Evolutionary conservation across 1,140 invertebrate genomes (phyloP).

Genomic region (Bombus impatiens): DNA sequence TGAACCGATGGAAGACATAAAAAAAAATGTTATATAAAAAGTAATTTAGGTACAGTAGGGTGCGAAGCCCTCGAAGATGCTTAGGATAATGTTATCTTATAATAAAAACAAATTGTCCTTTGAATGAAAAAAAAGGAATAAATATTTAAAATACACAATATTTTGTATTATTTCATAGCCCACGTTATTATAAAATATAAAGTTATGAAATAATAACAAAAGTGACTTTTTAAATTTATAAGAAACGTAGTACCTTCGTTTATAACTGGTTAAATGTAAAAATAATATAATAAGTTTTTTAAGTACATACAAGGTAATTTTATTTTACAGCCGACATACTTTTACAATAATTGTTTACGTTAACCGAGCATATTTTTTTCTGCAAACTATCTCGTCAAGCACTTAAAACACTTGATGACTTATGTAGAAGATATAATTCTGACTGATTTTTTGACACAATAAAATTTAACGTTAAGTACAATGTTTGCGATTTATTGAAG

Average conservation of each 20-base stretch:
- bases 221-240: constrained; percentile 53
- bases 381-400: constrained; percentile 31
- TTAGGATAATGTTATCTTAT: constrained; percentile 83
- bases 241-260: constrained; percentile 48
- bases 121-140: constrained; percentile 81
- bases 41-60: constrained; percentile 82
- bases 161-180: constrained; percentile 64
- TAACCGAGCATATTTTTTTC: constrained; percentile 30
- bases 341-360: constrained; percentile 54
- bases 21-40: constrained; percentile 82
- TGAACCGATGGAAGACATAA: constrained; percentile 71
- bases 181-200: constrained; percentile 44
- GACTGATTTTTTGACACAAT: constrained; percentile 10
- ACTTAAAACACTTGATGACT: constrained; percentile 29
- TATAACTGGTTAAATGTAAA: constrained; percentile 53
- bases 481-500: constrained; percentile 13
- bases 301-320: constrained; percentile 62
- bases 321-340: constrained; percentile 61
- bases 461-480: constrained; percentile 29
- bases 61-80: constrained; percentile 78
- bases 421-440: constrained; percentile 26
- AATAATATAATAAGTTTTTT: constrained; percentile 55
- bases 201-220: constrained; percentile 56
- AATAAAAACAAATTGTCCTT: constrained; percentile 83
- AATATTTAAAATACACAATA: constrained; percentile 82